These are phyloP conservation scores for Phalacrocorax aristotelis DNA, from an alignment of 2,113 vertebrate species.

Conservation along the genomic window DNA sequence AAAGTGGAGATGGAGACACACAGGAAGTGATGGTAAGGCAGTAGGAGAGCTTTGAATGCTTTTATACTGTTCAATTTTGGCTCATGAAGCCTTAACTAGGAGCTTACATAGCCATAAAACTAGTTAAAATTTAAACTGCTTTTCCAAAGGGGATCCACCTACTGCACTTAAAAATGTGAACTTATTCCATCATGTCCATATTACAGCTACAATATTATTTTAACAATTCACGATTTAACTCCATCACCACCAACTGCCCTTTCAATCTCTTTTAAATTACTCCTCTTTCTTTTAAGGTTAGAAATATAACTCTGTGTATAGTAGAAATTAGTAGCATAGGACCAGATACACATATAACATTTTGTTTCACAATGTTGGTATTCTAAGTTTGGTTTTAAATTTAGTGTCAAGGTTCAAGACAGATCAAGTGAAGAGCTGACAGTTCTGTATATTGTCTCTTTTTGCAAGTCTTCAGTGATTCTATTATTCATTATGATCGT, in stretches of 20 bases:
- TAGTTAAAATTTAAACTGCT: neutral
- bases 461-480: neutral
- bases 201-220: neutral
- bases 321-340: neutral
- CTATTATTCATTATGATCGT: neutral
- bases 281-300: neutral
- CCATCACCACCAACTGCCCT: neutral
- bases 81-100: neutral
- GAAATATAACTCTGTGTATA: neutral
- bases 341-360: neutral
- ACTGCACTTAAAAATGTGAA: neutral
- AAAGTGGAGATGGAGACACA: neutral
- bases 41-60: neutral
- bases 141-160: neutral
- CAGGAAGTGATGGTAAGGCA: neutral
- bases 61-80: neutral
- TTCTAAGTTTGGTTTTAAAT: neutral
- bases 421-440: neutral
- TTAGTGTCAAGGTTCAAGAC: neutral
- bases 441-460: neutral
- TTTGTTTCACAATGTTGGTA: neutral
- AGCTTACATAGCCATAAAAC: neutral
- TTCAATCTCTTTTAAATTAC: neutral
- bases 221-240: neutral
- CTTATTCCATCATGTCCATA: neutral